Evolutionary conservation across 2,888 invertebrate species (phyloP), one percentile per base, ranked within the genome.

Genomic region (Boloria selene): DNA sequence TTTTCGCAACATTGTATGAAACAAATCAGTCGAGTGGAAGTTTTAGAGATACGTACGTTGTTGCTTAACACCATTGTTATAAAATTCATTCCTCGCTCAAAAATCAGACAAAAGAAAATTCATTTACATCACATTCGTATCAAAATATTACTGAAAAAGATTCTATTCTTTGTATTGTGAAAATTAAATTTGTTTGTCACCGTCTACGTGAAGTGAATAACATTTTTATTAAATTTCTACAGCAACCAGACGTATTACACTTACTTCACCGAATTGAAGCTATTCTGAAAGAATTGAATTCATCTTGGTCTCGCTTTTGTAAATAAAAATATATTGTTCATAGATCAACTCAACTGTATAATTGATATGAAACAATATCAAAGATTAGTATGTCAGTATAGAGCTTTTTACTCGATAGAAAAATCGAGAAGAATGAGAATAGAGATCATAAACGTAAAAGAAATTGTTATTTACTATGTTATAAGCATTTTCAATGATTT

Each of bases 141-240:
- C 50, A n/a, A 31, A 52, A 50, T 54, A 63, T 44, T 16, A 53
- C 54, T 64, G 45, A 54, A 50, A 31, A 63, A 63, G n/a, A 67
- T 44, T 22, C 53, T 56, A n/a, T 42, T 16, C 54, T 63, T 67
- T 60, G 54, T 61, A 51, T 56, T 65, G 59, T 42, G 31, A 22
- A 65, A 68, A 68, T 65, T 51, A 65, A 63, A 65, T 65, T 60
- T 56, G 51, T 50, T 59, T 68, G 59, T 65, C 38, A 18, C 65
- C 13, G 17, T 49, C 18, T 59, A 10, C 31, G 31, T 31, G 31
- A 51, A 47, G 26, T 56, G 17, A 22, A 55, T 45, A 26, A 45
- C 42, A 50, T 60, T 64, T 52, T 64, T 64, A 67, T 61, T 64
- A 64, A 64, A 61, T 64, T 61, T 51, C n/a, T 22, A 31, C 4